These are phyloP conservation scores for Macropodus opercularis DNA, from an alignment of 2,797 vertebrate species.

Conservation along the genomic window DNA sequence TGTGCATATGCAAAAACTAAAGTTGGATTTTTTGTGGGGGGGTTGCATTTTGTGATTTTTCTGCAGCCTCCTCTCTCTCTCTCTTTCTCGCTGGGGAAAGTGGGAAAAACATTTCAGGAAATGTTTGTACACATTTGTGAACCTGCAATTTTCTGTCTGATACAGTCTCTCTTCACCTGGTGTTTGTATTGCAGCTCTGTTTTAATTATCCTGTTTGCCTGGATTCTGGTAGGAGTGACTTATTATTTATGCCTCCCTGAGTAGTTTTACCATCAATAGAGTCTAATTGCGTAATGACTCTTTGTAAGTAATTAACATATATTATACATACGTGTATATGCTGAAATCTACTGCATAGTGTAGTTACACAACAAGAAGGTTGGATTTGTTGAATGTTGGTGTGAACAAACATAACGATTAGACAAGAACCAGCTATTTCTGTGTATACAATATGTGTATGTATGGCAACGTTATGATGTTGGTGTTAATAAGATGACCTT, in stretches of 20 bases:
- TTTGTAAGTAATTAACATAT: slow-evolving; percentile 2
- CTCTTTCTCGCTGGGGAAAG: background rate
- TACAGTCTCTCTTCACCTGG: background rate
- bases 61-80: background rate
- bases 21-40: background rate
- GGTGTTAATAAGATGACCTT: no score
- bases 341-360: background rate
- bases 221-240: background rate
- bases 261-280: background rate
- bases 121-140: slow-evolving; percentile 1
- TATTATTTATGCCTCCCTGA: slow-evolving; percentile 13
- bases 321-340: background rate
- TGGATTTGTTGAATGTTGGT: background rate
- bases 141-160: background rate
- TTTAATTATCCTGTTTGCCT: slow-evolving; percentile 2
- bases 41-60: background rate
- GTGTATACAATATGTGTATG: no score
- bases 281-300: slow-evolving; percentile 13
- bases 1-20: background rate
- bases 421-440: no score
- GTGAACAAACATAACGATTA: background rate
- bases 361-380: no score
- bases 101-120: background rate
- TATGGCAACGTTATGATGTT: no score
- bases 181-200: slow-evolving; percentile 8